Percentiles rank a stretch among this genome's conserved stretches.
phyloP scores from a whole-genome alignment of 1,140 invertebrate species.

The Magallana ariakensis region DNA sequence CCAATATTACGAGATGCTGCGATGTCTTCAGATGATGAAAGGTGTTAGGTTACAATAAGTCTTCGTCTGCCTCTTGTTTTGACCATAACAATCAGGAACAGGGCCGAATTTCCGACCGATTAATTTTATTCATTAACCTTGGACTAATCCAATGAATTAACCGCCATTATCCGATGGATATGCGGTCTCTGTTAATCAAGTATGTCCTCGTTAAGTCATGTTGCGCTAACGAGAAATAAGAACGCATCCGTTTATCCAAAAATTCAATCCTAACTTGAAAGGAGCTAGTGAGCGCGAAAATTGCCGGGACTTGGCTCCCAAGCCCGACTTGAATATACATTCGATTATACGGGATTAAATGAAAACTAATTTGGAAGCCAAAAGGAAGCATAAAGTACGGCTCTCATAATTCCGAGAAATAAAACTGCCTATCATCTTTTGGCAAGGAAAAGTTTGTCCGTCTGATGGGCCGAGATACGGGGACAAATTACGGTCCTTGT shows the following conservation, averaged over 20 bases:
- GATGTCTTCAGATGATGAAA: constrained; percentile 34
- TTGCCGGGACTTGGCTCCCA: constrained; percentile 24
- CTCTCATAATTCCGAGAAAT: constrained; percentile 18
- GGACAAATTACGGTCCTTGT: not conserved
- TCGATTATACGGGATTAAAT: constrained; percentile 32
- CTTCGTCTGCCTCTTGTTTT: not conserved
- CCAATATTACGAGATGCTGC: constrained; percentile 35
- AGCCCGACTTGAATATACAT: constrained; percentile 31
- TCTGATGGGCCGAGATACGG: not conserved
- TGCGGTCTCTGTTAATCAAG: constrained; percentile 13
- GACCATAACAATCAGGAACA: constrained; percentile 1
- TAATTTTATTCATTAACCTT: constrained; percentile 38
- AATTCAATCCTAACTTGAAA: constrained; percentile 32
- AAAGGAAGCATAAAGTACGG: constrained; percentile 27
- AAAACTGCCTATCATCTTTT: constrained; percentile 13
- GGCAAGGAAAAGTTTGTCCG: constrained; percentile 6
- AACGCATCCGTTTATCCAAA: constrained; percentile 33
- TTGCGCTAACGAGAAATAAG: constrained; percentile 22
- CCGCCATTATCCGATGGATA: constrained; percentile 17
- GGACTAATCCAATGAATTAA: constrained; percentile 35
- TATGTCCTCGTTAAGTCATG: constrained; percentile 36
- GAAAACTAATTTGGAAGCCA: constrained; percentile 34
- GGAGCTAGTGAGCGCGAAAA: constrained; percentile 32
- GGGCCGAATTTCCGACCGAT: constrained; percentile 34
- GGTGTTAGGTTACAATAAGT: constrained; percentile 27